Evolutionary conservation across 2,888 invertebrate genomes (phyloP).

Genomic region (Coremacera marginata): DNA sequence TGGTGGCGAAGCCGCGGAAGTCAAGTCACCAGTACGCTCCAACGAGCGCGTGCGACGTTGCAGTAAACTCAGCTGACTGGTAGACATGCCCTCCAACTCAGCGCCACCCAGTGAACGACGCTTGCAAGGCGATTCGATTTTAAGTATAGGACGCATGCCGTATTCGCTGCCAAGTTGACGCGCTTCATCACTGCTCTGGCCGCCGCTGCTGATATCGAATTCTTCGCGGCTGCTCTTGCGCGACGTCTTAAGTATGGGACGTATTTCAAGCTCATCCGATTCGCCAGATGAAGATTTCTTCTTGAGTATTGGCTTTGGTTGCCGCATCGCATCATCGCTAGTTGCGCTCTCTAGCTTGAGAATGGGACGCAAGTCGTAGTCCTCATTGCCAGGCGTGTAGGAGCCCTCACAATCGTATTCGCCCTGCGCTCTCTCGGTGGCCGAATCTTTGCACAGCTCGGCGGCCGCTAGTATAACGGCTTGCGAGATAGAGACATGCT

Average conservation of each 20-base stretch:
- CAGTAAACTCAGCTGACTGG: conserved; percentile 46
- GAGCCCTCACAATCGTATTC: conserved; percentile 49
- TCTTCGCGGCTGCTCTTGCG: conserved; percentile 78
- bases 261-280: conserved; percentile 79
- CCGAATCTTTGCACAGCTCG: conserved; percentile 70
- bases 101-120: conserved; percentile 60
- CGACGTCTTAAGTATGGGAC: conserved; percentile 82
- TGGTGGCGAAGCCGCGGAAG: conserved; percentile 52
- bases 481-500: conserved; percentile 69
- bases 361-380: conserved; percentile 82
- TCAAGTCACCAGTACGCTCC: conserved; percentile 74
- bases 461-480: conserved; percentile 69
- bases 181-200: conserved; percentile 34
- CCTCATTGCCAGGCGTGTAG: conserved; percentile 57
- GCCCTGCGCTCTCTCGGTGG: conserved; percentile 40
- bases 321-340: conserved; percentile 64
- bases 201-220: conserved; percentile 55
- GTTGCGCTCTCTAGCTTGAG: conserved; percentile 82
- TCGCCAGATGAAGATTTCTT: conserved; percentile 85
- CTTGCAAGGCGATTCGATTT: conserved; percentile 67
- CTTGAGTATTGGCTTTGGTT: conserved; percentile 84
- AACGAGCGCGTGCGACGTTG: conserved; percentile 63
- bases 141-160: conserved; percentile 61
- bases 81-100: conserved; percentile 17
- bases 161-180: conserved; percentile 44